Evolutionary conservation across 2,113 vertebrate species (phyloP), one percentile per base, ranked within the genome.

Genomic region (Motacilla tschutschensis): DNA sequence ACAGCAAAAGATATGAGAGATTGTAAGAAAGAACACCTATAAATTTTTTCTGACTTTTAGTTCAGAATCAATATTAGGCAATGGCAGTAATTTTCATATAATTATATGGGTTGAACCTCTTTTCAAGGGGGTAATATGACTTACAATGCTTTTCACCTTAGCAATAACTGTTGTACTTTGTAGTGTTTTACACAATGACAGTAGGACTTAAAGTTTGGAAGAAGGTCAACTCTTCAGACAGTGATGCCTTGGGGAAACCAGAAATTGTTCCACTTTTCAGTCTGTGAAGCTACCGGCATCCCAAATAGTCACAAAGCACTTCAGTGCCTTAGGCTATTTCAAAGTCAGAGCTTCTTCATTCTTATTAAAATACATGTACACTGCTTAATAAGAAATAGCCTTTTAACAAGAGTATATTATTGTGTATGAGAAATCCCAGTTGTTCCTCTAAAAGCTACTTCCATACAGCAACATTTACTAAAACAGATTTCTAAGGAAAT

Each of bases 321-420:
- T 90, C 36, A 85, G 8, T 77, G 93, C 94, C 90, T 93, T 54
- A 93, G 85, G 82, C 79, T 86, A 63, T 88, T 90, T 88, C 66
- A 57, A 91, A 91, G 55, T 44, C 46, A 92, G 21, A 83, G 20
- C 14, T 76, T 20, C 26, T 89, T 86, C 51, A 43, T 88, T 88
- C 40, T 75, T 76, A 91, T 84, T 81, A 91, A 85, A 88, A 78
- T 86, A 69, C 63, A 74, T 87, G 60, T 87, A 73, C 26, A 48
- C 4, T 59, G 17, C 22, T 93, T 94, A 90, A 88, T 85, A 91
- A 88, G 87, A 91, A 89, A 77, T 31, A 85, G 8, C 28, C 20
- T 82, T 93, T 93, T 79, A 65, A 35, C 6, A 64, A 70, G 31
- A 83, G 29, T 85, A 46, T 50, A 79, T 66, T 87, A 74, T 18